phyloP scores from a whole-genome alignment of 1,140 invertebrate genomes.

The Aphelenchoides fujianensis region DNA sequence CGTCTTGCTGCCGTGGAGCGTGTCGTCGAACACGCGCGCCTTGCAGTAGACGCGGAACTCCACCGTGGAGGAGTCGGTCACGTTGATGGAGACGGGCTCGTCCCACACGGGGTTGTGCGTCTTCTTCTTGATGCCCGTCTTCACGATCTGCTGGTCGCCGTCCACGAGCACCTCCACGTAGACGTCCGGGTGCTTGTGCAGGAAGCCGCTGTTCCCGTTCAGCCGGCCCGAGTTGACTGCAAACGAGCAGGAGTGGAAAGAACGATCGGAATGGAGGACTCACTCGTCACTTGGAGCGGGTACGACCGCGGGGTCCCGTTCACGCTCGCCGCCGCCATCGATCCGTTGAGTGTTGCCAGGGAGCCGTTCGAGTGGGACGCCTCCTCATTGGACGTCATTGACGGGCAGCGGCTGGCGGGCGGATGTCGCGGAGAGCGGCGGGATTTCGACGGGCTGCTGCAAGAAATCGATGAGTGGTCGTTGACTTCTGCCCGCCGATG shows the following conservation, averaged over 20 bases:
- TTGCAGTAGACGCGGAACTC: slow-evolving; percentile 53
- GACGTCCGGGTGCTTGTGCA: slow-evolving; percentile 44
- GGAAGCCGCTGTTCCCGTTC: slow-evolving; percentile 30
- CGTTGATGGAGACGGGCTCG: slow-evolving; percentile 36
- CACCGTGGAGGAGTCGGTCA: slow-evolving; percentile 49
- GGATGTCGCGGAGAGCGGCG: no score
- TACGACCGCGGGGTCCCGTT: slow-evolving; percentile 1
- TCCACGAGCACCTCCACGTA: slow-evolving; percentile 49
- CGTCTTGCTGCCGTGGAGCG: slow-evolving; percentile 45
- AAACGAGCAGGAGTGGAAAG: background rate
- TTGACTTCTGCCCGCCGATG: no score
- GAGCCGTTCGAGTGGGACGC: background rate
- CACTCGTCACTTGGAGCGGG: slow-evolving; percentile 42
- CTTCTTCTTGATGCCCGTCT: slow-evolving; percentile 52
- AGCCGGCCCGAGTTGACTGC: slow-evolving; percentile 40
- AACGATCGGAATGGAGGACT: background rate
- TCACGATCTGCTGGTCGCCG: slow-evolving; percentile 22
- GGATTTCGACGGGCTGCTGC: no score
- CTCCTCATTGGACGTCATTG: slow-evolving; percentile 8
- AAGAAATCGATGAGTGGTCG: no score
- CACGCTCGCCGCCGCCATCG: slow-evolving; percentile 27
- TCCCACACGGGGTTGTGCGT: slow-evolving; percentile 56
- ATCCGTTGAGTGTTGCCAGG: no score
- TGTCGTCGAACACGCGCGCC: slow-evolving; percentile 55
- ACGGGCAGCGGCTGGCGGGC: no score